Evolutionary conservation across 2,113 vertebrate species (phyloP).

Genomic region (Gnathonemus echidnorhynchus): DNA sequence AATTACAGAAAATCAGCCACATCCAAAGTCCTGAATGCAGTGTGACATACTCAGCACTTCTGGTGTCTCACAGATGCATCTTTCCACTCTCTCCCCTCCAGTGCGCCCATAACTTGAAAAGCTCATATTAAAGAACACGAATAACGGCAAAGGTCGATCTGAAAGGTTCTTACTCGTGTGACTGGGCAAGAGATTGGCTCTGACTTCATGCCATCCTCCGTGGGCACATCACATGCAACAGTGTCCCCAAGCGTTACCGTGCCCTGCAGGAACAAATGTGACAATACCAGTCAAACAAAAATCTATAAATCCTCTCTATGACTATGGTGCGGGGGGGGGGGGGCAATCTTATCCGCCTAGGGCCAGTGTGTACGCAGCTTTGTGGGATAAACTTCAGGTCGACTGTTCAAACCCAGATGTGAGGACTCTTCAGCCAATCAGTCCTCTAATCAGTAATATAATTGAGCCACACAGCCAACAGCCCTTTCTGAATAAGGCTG

Average conservation of each 20-base stretch:
- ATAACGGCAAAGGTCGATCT: background rate
- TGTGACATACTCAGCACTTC: background rate
- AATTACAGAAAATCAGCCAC: background rate
- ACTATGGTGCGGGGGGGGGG: background rate
- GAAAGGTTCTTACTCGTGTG: conserved; percentile 27
- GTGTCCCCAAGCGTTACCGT: conserved; percentile 70
- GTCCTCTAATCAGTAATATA: background rate
- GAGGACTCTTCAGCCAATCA: background rate
- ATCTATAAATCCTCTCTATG: background rate
- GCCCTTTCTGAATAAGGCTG: background rate
- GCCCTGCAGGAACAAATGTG: conserved; percentile 56
- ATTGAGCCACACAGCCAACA: background rate
- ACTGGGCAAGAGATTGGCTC: conserved; percentile 23
- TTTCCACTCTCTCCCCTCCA: background rate
- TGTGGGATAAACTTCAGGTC: background rate
- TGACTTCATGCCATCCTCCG: conserved; percentile 52
- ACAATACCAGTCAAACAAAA: conserved; percentile 2
- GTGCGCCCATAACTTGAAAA: background rate
- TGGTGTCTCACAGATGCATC: background rate
- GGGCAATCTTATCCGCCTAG: background rate
- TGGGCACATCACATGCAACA: conserved; percentile 49
- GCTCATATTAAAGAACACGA: background rate
- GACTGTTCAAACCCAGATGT: background rate
- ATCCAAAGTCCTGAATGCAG: background rate
- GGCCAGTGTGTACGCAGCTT: background rate